Evolutionary conservation across 92 coral and sea anemone genomes (phyloP), one percentile per base, ranked within the genome.

Genomic region (Galaxea fascicularis): DNA sequence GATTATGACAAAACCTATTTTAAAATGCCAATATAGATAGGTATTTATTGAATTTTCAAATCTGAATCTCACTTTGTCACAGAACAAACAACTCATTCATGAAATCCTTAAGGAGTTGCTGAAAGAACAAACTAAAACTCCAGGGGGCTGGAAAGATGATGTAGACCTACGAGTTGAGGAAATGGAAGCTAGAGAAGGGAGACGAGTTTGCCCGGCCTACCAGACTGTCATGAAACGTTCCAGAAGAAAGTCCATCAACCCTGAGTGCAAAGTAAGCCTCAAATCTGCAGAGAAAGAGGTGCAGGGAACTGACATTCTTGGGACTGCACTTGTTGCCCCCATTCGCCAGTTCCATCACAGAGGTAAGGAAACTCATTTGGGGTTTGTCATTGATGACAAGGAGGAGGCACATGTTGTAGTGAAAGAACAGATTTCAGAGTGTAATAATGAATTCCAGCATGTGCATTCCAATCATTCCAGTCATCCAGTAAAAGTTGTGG

Each of bases 281-380:
- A 77, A 77, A 57, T 20, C 59, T 12, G 86, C 86, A 30, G 86
- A 82, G 67, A 53, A 71, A 44, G 77, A 82, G 44, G 28, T 82
- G 67, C 35, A 25, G 45, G 86, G 86, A 13, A 65, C 47, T 29
- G 86, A 82, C 17, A 25, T 82, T 71, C 68, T 82, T 16, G 79
- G 78, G 53, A 82, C 86, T 30, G 78, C 86, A 39, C 79, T 71
- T 14, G 65, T 70, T 68, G 78, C 69, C 60, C 86, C 86, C 16
- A 47, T 68, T 14, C 67, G 66, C 28, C 86, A 49, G 78, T 82
- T 27, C 68, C 69, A 45, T 25, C 71, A 69, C 86, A 82, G 78
- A 71, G 58, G 69, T 47, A 82, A 29, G 52, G 86, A 69, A 69
- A 69, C 74, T 31, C 74, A 69, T 6, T 45, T 27, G 39, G 47